These are phyloP conservation scores for Pituophis catenifer DNA, from an alignment of 2,113 vertebrate species.

Conservation along the genomic window DNA sequence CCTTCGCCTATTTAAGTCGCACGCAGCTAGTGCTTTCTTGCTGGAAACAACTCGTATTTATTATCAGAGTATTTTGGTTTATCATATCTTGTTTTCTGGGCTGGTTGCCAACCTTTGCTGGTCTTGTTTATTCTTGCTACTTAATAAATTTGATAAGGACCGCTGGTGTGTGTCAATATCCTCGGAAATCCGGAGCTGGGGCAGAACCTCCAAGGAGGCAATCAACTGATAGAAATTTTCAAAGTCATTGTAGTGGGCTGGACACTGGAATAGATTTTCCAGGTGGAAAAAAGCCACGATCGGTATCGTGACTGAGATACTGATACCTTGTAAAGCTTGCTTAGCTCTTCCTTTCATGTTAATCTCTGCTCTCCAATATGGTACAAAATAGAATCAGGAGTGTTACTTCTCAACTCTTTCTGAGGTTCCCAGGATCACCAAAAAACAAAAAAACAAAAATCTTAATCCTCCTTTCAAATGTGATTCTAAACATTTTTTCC, in stretches of 20 bases:
- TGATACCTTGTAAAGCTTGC: not conserved
- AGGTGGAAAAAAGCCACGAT: not conserved
- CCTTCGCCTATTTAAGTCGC: no score
- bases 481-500: no score
- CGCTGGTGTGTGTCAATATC: no score
- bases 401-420: not conserved
- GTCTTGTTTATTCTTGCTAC: no score
- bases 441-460: not conserved
- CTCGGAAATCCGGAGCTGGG: no score
- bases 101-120: no score
- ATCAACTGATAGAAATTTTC: not conserved
- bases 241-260: not conserved
- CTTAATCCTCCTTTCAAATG: not conserved
- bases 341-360: not conserved
- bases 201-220: not conserved
- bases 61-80: no score
- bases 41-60: no score
- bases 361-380: not conserved
- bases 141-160: no score
- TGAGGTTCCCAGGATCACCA: not conserved
- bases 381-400: not conserved
- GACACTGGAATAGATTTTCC: not conserved
- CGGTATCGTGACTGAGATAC: no score
- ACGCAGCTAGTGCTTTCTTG: no score
- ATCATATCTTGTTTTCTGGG: no score